Evolutionary conservation across 1,140 invertebrate species (phyloP).

Genomic region (Mylabris phalerata): DNA sequence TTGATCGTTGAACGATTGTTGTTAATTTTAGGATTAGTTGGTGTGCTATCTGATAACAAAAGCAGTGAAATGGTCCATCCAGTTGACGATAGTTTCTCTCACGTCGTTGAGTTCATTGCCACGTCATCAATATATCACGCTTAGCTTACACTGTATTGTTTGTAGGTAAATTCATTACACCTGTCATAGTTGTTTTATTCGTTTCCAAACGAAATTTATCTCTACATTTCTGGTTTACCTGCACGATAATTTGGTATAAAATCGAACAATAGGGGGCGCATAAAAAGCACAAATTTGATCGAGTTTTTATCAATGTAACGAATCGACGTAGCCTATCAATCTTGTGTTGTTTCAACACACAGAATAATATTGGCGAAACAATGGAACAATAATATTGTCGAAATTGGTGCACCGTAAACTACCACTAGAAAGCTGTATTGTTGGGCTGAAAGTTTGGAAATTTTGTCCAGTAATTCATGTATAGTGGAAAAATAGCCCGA

Average conservation of each 20-base stretch:
- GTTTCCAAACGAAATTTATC: not conserved
- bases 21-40: constrained; percentile 3
- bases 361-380: not conserved
- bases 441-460: not conserved
- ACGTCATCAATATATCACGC: constrained; percentile 17
- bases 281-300: not conserved
- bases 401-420: constrained; percentile 11
- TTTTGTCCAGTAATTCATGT: constrained; percentile 9
- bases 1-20: not conserved
- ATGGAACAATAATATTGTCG: not conserved
- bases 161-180: not conserved
- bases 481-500: constrained; percentile 9
- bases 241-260: constrained; percentile 3
- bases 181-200: too few species aligned
- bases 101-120: constrained; percentile 19
- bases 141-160: not conserved
- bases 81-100: constrained; percentile 22
- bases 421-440: constrained; percentile 13
- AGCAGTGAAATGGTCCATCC: constrained; percentile 15
- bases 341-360: not conserved
- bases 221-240: not conserved
- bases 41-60: constrained; percentile 15
- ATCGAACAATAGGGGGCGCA: not conserved
- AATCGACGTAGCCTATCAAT: constrained; percentile 4
- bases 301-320: constrained; percentile 9